A percentile compares a stretch with the other conserved stretches of the same genome.
phyloP scores from a whole-genome alignment of 1,140 invertebrate genomes.

The Araneus ventricosus region DNA sequence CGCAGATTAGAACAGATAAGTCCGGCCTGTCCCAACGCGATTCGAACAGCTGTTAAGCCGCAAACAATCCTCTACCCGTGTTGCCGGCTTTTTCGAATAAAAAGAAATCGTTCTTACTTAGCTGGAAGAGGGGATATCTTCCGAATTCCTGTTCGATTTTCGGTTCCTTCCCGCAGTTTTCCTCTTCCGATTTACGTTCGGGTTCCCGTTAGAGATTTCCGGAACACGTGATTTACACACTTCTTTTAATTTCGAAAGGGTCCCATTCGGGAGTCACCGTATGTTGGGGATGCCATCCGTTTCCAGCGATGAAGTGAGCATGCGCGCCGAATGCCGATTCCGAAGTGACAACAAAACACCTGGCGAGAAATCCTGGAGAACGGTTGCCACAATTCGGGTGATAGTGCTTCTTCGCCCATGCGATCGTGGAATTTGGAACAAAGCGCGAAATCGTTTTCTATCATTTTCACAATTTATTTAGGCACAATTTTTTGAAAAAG shows the following conservation, averaged over 20 bases:
- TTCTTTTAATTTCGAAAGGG: slow-evolving; percentile 30
- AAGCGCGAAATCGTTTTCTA: no score
- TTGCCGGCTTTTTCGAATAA: not conserved
- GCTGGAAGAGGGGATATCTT: not conserved
- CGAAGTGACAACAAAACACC: slow-evolving; percentile 55
- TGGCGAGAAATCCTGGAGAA: not conserved
- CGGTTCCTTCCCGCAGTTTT: not conserved
- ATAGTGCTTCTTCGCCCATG: not conserved
- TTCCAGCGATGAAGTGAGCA: not conserved
- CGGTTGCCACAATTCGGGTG: not conserved
- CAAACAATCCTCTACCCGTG: not conserved
- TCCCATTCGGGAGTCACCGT: slow-evolving; percentile 44
- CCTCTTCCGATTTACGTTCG: not conserved
- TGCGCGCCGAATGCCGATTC: not conserved
- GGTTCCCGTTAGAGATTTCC: not conserved
- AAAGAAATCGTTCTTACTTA: slow-evolving; percentile 1
- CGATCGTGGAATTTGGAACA: no score
- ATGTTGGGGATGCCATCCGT: not conserved
- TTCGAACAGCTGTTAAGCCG: slow-evolving; percentile 23
- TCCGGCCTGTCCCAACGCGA: not conserved
- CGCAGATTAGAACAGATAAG: not conserved
- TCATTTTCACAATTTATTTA: no score
- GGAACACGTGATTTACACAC: slow-evolving; percentile 36
- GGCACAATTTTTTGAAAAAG: no score
- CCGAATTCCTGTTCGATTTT: not conserved